Base-by-base conservation (phyloP, 1,140 invertebrate species). In the Drosophila albomicans region DNA sequence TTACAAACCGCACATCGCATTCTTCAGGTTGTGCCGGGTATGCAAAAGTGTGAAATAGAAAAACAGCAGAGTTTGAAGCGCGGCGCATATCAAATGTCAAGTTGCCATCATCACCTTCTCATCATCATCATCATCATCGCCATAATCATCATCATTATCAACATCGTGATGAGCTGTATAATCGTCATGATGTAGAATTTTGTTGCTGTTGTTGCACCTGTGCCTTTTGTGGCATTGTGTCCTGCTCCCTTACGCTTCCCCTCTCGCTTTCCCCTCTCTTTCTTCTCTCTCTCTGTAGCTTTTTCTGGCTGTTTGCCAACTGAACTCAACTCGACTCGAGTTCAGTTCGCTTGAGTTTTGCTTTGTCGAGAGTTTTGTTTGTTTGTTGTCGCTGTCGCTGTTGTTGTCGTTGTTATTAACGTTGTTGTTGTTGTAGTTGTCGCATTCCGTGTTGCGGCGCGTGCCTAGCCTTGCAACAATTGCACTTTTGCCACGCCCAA, bases 341-440 rank as follows among this genome's bases (percentile, higher is more conserved):
- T 85, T 85, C 78, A 41, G 63, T 69, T 71, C 79, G 81, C 79
- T 82, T 77, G 76, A 76, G 75, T 80, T 82, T 88, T 79, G 81
- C 75, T 68, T 73, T 64, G 63, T 86, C 65, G 74, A 64, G 54
- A 67, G 59, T 65, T 78, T 70, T 72, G 46, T 74, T 61, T 41
- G 63, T 51, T 66, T 20, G 16, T 62, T 28, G 13, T 51, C 64
- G 48, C 41, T 61, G 38, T 8, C 20, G 20, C 20, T 20, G 20
- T 20, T 20, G 20, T 54, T 63, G 62, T 38, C 43, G 7, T 58
- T 69, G 70, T 35, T 70, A 32, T 32, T 32, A 32, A 32, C 25
- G n/a, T 49, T 69, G 48, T 49, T 66, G 38, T 52, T 69, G 70
- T 38, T 71, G 54, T 43, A 72, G 67, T 49, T 59, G 56, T 51